phyloP scores from a whole-genome alignment of 2,797 vertebrate species.

The Nyctibius grandis region DNA sequence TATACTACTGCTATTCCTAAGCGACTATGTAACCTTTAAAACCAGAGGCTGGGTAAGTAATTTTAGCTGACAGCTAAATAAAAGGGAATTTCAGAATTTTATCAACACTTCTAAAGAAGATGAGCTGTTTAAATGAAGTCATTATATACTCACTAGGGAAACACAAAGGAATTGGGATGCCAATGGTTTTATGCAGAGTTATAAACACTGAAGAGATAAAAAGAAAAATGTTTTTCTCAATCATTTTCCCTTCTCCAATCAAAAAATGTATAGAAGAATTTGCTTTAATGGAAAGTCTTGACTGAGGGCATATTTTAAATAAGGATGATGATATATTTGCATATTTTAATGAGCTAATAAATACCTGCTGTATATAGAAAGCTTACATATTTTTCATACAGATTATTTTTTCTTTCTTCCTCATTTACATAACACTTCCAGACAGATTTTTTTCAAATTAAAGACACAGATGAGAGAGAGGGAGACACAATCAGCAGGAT shows the following conservation, averaged over 20 bases:
- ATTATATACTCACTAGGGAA: not conserved
- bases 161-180: not conserved
- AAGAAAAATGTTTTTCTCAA: not conserved
- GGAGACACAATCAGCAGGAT: not conserved
- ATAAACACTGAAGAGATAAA: not conserved
- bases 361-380: not conserved
- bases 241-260: not conserved
- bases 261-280: not conserved
- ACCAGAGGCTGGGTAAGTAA: not conserved
- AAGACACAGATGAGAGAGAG: not conserved
- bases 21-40: not conserved
- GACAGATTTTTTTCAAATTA: not conserved
- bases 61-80: not conserved
- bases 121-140: not conserved
- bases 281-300: not conserved
- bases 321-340: not conserved
- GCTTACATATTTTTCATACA: not conserved
- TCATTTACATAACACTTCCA: not conserved
- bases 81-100: not conserved
- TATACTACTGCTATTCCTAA: not conserved
- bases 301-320: not conserved
- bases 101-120: not conserved
- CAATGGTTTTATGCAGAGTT: not conserved
- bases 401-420: not conserved
- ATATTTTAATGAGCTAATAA: not conserved